Conservation (phyloP, 2,888 invertebrate genomes). For the Thymelicus sylvestris region DNA sequence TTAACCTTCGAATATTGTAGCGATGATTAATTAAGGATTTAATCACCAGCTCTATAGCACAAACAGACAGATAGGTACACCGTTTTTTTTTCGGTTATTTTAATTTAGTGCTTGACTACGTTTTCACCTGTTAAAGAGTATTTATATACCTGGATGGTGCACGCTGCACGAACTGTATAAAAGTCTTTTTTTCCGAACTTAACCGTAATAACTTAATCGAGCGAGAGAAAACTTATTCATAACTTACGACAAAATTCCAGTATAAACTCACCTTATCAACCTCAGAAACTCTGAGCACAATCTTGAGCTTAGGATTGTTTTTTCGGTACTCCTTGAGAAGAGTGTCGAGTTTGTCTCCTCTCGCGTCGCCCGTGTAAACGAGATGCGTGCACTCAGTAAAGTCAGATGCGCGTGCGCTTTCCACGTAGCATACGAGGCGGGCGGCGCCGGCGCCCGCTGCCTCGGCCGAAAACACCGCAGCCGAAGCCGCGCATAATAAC, state of each 20-base stretch:
- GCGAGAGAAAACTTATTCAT: not conserved
- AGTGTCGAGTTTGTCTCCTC: constrained; percentile 72
- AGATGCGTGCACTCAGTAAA: constrained; percentile 81
- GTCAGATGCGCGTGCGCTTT: constrained; percentile 59
- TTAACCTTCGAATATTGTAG: constrained; percentile 37
- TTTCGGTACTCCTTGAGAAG: constrained; percentile 79
- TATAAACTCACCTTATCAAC: constrained; percentile 82
- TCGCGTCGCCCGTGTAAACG: constrained; percentile 74
- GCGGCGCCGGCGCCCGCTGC: constrained; percentile 78
- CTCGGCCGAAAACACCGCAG: constrained; percentile 58
- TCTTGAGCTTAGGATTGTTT: constrained; percentile 78
- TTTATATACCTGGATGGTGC: too few relatives aligned
- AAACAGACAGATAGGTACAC: too few relatives aligned
- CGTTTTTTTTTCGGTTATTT: too few relatives aligned
- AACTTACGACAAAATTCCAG: not conserved
- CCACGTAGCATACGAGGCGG: constrained; percentile 77
- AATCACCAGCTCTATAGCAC: too few relatives aligned
- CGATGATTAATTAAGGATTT: not conserved
- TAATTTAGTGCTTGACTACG: too few relatives aligned
- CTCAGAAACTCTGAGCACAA: constrained; percentile 82
- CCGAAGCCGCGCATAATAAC: constrained; percentile 63
- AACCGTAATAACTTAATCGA: too few relatives aligned
- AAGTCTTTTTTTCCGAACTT: too few relatives aligned
- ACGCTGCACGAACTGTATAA: too few relatives aligned
- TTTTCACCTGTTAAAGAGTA: too few relatives aligned